Base-by-base conservation (phyloP, 1,140 invertebrate species). In the Chironomus striatipennis region DNA sequence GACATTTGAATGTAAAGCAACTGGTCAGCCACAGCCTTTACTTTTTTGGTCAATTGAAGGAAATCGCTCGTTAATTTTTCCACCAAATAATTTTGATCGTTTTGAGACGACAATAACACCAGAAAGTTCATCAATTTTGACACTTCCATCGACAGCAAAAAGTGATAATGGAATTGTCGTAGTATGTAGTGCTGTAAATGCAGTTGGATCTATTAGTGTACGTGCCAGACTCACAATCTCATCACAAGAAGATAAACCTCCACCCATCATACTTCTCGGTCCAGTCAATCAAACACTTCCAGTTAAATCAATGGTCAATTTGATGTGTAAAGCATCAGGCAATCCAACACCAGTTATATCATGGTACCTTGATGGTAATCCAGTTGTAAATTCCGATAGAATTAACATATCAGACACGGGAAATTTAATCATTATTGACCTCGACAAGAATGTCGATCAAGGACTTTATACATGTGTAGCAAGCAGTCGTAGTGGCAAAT, bases 211-310 rank as follows among this genome's bases (percentile, higher is more conserved):
- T 75, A 88, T 89, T 10, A 90, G 90, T 76, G 88, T 89, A 74
- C 87, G 91, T 78, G 92, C 91, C 65, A 86, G 88, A 79, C 83
- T 95, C 75, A 89, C 88, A 75, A 90, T 95, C 74, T 90, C 89
- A 76, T 90, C 90, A 79, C 88, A 89, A 83, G 90, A 91, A 81
- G 89, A 91, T 80, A 83, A 87, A 75, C 92, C 93, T 76, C 95
- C 95, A 57, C 95, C 95, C 74, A 89, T 96, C 75, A 97, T 98
- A 79, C 87, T 89, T 76, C 85, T 90, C 77, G 94, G 94, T 42
- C 94, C 95, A 64, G 89, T 91, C 77, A 97, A 97, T 85, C 95
- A 97, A 87, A 98, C 95, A 9, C 84, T 91, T 79, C 90, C 90
- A 74, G 84, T 91, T 42, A 87, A 90, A 82, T 90, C 89, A 74